Evolutionary conservation across 1,140 invertebrate genomes (phyloP), one percentile per base, ranked within the genome.

Genomic region (Drosophila lacteicornis): DNA sequence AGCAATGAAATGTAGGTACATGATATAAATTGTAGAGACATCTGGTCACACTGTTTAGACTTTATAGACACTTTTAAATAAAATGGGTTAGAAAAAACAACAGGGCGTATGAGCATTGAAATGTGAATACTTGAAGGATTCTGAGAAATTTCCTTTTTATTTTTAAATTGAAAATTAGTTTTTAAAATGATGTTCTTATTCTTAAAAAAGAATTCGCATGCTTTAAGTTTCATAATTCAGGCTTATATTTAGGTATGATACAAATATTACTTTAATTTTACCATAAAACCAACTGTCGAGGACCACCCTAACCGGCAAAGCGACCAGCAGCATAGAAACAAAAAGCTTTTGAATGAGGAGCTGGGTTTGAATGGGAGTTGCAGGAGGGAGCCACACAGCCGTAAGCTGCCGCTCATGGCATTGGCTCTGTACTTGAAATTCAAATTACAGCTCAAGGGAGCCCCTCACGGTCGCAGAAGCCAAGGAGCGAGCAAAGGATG

Each of bases 381-480:
- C 17, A 25, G 53, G 12, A 55, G 42, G 36, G 22, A 59, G n/a
- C 13, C 43, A 15, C 22, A 25, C 30, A 42, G 49, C 60, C 47
- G 17, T 49, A 49, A 43, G 53, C 66, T 27, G 61, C 19, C 36
- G 67, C 67, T 69, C 67, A 62, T 68, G 67, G 67, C 67, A 67
- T 68, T 58, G 58, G 58, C 57, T 56, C 56, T 67, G 77, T 78
- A 75, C 82, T 86, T 85, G 82, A 82, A 86, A 85, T 85, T 86
- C 82, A 86, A 85, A 85, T 85, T 85, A 81, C 68, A 73, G 60
- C 73, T 66, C 80, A 83, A 83, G 80, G 80, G 80, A 81, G 60
- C 33, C 22, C 22, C 36, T 9, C 47, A 58, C 33, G 17, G 58
- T 19, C 27, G 13, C 27, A 19, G 33, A 13, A 11, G 42, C n/a